Conservation (phyloP, 2,113 vertebrate species). For the Columba livia region DNA sequence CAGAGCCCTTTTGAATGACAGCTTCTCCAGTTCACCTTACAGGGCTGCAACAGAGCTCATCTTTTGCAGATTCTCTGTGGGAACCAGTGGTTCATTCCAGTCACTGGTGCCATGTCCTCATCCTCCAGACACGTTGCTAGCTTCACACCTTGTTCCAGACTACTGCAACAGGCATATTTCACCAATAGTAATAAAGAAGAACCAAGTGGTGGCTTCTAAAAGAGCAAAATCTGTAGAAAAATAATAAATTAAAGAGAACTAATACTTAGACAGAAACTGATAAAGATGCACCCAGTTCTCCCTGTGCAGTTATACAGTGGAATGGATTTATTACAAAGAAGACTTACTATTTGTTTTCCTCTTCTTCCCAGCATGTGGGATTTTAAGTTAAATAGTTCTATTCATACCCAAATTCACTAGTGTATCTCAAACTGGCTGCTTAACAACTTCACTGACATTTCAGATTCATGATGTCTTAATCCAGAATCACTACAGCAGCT, state of each 20-base stretch:
- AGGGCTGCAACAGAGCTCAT: neutral
- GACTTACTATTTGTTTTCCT: slow-evolving; percentile 44
- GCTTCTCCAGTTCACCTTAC: neutral
- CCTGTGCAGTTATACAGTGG: neutral
- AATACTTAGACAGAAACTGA: slow-evolving; percentile 3
- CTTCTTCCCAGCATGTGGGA: neutral
- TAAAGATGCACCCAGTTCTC: slow-evolving; percentile 9
- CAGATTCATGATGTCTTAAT: slow-evolving; percentile 54
- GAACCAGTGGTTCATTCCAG: neutral
- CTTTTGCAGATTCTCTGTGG: neutral
- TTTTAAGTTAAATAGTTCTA: slow-evolving; percentile 57
- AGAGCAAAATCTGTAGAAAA: neutral
- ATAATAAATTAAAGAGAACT: neutral
- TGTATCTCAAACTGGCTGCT: slow-evolving; percentile 50
- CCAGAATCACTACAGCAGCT: slow-evolving; percentile 36
- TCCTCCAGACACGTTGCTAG: neutral
- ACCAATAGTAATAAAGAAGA: neutral
- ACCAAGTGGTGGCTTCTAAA: neutral
- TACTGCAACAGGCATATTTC: neutral
- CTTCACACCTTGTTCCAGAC: neutral
- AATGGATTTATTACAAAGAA: slow-evolving; percentile 29
- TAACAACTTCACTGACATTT: slow-evolving; percentile 55
- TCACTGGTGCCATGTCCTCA: neutral
- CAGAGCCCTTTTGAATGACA: neutral
- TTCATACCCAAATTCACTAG: slow-evolving; percentile 18